Evolutionary conservation across 2,797 vertebrate species (phyloP).

Genomic region (Podarcis lilfordi): DNA sequence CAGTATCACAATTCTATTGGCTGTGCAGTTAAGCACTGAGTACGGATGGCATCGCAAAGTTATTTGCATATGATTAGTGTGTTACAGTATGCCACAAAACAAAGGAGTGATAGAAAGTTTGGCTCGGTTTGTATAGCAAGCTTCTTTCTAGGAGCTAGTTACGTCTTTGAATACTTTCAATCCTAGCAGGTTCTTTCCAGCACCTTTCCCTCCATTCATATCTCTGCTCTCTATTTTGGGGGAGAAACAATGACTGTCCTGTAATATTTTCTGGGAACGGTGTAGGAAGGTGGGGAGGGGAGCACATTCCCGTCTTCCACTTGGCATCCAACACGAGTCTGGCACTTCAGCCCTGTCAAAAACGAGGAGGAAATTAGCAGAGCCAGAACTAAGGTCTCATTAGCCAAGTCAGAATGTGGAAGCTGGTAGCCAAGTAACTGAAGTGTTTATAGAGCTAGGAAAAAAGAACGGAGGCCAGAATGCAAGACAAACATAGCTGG

Average conservation of each 20-base stretch:
- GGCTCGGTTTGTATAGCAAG: not conserved
- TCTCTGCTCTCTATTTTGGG: not conserved
- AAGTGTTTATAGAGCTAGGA: constrained; percentile 6
- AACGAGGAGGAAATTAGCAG: constrained; percentile 14
- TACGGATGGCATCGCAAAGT: not conserved
- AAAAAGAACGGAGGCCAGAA: not conserved
- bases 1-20: not conserved
- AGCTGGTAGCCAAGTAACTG: not conserved
- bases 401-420: constrained; percentile 3
- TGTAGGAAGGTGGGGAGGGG: not conserved
- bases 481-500: not conserved
- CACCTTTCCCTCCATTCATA: not conserved
- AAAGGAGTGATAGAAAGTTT: not conserved
- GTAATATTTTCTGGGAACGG: constrained; percentile 15
- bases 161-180: not conserved
- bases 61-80: not conserved
- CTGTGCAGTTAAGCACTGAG: not conserved
- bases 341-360: constrained; percentile 23
- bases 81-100: not conserved
- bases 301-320: constrained; percentile 3
- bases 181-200: not conserved
- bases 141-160: not conserved
- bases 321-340: constrained; percentile 13
- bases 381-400: constrained; percentile 3
- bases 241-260: not conserved